Base-by-base conservation (phyloP, 2,888 invertebrate genomes). In the Xestia xanthographa region DNA sequence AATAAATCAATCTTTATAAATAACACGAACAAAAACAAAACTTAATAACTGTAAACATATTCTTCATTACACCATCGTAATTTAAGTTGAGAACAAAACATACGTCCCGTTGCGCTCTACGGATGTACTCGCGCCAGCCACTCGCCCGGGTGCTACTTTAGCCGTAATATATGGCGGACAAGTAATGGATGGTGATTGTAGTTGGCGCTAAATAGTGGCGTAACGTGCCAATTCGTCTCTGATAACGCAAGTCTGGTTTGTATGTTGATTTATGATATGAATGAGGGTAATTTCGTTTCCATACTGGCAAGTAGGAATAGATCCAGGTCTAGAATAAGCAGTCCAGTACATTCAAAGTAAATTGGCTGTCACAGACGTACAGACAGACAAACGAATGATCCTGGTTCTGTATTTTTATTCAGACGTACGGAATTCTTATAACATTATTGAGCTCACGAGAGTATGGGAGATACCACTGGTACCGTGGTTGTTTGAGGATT, bases 171-270 rank as follows among this genome's bases (percentile, higher is more conserved):
- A 88, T 77, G 84, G 76, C 66, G 50, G 62, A 11, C 66, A 50
- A 69, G 75, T 84, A 86, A 86, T 87, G 58, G 66, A 87, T 87
- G 80, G 79, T 80, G 78, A 81, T 84, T 83, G 86, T 87, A 72
- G 79, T 75, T 79, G 74, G 77, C 77, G 82, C 78, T 83, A 86
- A 88, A 84, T 86, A 83, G 80, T 79, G 62, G 81, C 62, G 67
- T 69, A 69, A 80, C 80, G 84, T 80, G 84, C 78, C 79, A 75
- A 86, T 88, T 88, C 80, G 84, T 84, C 84, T 79, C 79, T 71
- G 76, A 74, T 73, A 75, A 77, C 75, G 75, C 69, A 74, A 66
- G 82, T 63, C 73, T 66, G 62, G 75, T 74, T 86, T 72, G 73
- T 73, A 63, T 71, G 77, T 82, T 77, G 83, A 82, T 85, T 73